A percentile compares a stretch with the other conserved stretches of the same genome.
phyloP scores from a whole-genome alignment of 2,797 vertebrate species.

The Babyrousa celebensis region DNA sequence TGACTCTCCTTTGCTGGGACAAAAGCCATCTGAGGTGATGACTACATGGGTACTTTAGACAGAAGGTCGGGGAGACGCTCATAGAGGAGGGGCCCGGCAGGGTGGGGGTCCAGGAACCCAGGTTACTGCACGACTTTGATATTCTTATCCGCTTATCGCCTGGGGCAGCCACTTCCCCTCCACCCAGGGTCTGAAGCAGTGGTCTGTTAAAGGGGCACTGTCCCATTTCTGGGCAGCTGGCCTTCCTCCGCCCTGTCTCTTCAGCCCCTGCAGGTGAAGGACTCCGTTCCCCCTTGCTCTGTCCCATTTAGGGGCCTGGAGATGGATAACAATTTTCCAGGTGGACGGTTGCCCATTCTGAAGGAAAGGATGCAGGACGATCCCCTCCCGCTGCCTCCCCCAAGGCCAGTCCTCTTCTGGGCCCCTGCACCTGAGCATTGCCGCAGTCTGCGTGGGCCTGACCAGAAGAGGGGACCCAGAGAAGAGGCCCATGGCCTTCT shows the following conservation, averaged over 20 bases:
- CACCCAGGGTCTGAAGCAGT: constrained; percentile 84
- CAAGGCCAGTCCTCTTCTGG: background rate
- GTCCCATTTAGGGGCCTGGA: background rate
- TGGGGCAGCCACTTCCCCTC: constrained; percentile 91
- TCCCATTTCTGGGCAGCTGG: constrained; percentile 54
- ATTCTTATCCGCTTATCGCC: constrained; percentile 89
- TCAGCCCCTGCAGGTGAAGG: background rate
- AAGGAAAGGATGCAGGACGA: background rate
- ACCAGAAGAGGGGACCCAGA: background rate
- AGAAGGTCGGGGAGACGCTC: background rate
- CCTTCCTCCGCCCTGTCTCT: background rate
- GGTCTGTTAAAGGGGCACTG: constrained; percentile 85
- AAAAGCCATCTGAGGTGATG: background rate
- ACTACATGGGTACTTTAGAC: background rate
- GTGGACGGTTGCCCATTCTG: background rate
- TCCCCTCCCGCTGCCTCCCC: background rate
- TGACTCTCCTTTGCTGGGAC: background rate
- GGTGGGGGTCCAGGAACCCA: constrained; percentile 73
- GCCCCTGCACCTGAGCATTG: background rate
- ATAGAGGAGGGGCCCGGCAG: constrained; percentile 51
- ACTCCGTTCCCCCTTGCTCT: background rate
- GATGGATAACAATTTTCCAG: background rate
- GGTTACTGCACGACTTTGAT: constrained; percentile 88
- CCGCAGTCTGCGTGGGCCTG: background rate
- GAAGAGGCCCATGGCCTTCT: constrained; percentile 29